phyloP scores from a whole-genome alignment of 2,888 invertebrate genomes.

The Flexamia atlantica region DNA sequence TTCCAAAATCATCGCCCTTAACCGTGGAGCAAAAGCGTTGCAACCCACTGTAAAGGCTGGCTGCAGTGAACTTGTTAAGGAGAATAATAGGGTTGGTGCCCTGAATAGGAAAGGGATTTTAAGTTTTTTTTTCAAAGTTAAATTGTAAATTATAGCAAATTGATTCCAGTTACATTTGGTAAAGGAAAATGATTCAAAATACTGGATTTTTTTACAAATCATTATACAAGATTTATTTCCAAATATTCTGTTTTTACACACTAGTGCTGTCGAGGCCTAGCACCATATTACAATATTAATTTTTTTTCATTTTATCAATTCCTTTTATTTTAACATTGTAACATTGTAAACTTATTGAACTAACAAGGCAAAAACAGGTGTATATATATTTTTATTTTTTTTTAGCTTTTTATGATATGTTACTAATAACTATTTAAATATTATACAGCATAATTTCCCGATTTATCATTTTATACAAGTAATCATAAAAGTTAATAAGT shows the following conservation, averaged over 20 bases:
- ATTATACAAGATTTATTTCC: slow-evolving; percentile 59
- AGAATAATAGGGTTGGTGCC: too few species aligned
- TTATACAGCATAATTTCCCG: slow-evolving; percentile 26
- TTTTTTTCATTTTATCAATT: slow-evolving; percentile 55
- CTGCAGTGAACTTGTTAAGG: too few species aligned
- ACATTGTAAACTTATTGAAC: slow-evolving; percentile 50
- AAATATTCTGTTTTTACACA: slow-evolving; percentile 48
- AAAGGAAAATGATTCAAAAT: not conserved
- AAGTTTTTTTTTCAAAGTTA: too few species aligned
- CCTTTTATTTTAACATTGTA: slow-evolving; percentile 47
- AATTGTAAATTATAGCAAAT: too few species aligned
- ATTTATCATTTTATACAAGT: slow-evolving; percentile 31
- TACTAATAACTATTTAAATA: slow-evolving; percentile 43
- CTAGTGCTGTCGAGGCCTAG: slow-evolving; percentile 41
- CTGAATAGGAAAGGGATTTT: too few species aligned
- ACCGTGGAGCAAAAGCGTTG: too few species aligned
- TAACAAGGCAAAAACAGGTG: slow-evolving; percentile 60
- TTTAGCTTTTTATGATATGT: slow-evolving; percentile 55
- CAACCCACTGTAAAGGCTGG: too few species aligned
- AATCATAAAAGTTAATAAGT: slow-evolving; percentile 15
- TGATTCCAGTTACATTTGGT: too few species aligned
- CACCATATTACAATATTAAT: slow-evolving; percentile 56
- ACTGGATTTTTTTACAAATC: slow-evolving; percentile 34
- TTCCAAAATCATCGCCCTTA: too few species aligned
- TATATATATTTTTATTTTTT: slow-evolving; percentile 46